Base-by-base conservation (phyloP, 1,140 invertebrate genomes). In the Sycophaga agraensis region DNA sequence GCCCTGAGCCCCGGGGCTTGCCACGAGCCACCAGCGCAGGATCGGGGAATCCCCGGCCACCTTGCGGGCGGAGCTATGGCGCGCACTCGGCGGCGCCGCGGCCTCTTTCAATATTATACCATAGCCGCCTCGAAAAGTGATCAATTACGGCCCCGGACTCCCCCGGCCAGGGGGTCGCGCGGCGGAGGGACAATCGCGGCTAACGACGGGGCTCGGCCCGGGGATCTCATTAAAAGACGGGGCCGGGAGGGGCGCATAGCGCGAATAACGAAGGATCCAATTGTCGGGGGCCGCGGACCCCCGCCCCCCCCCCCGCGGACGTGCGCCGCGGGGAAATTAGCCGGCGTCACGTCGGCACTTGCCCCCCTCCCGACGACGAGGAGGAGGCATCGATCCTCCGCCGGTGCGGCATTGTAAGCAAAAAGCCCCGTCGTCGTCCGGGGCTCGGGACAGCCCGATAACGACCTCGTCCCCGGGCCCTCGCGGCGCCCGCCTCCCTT, bases 141-240 rank as follows among this genome's bases (percentile, higher is more conserved):
- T 63, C 28, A 42, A 50, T 54, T 48, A 55, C 57, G 49, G n/a
- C n/a, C n/a, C n/a, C n/a, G n/a, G n/a, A n/a, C n/a, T n/a, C n/a
- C n/a, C n/a, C n/a, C n/a, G 28, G 28, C 28, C 5, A 31, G 28
- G 28, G 11, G 28, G 28, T 31, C 28, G 16, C 26, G 50, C 43
- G 14, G 26, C 17, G 46, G 54, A 57, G 53, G 51, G 34, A 34
- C 51, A 39, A 57, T 56, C 60, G 46, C 35, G 35, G n/a, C 54
- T 63, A 57, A 57, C 46, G 60, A 63, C 51, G 49, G n/a, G n/a
- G n/a, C n/a, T n/a, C n/a, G n/a, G 50, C 53, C 57, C 51, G 45
- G 54, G 37, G 50, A 54, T 26, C 60, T 58, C 61, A 63, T 63
- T 63, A 51, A 51, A 63, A 63, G 51, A 56, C 60, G 46, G 5